A percentile compares a stretch with the other conserved stretches of the same genome.
These are phyloP conservation scores for Acrocephalus scirpaceus DNA, from an alignment of 2,797 vertebrate genomes.

Conservation along the genomic window DNA sequence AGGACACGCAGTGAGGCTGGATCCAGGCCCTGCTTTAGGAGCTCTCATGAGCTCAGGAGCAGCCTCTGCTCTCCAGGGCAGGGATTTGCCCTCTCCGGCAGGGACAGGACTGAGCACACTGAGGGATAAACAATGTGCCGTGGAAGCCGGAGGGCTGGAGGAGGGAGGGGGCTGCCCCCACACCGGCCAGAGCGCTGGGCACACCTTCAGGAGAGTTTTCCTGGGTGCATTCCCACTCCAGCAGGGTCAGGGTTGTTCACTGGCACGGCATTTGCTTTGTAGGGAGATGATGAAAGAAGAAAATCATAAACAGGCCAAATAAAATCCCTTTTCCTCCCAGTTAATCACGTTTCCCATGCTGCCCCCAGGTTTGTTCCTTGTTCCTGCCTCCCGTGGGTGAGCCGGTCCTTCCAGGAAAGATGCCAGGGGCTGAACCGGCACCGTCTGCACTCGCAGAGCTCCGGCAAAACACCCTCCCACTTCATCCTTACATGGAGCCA, in stretches of 20 bases:
- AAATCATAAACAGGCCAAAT: neutral
- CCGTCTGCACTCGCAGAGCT: neutral
- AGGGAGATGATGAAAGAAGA: neutral
- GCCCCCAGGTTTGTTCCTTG: neutral
- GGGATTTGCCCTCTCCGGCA: neutral
- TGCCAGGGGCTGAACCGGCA: neutral
- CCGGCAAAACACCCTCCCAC: neutral
- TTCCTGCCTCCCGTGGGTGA: neutral
- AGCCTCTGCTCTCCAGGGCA: neutral
- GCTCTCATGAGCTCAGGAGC: accelerated
- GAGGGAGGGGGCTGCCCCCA: neutral
- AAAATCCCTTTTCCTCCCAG: neutral
- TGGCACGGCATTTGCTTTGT: neutral
- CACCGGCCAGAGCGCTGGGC: accelerated
- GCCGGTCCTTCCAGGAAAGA: neutral
- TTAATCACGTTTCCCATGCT: neutral
- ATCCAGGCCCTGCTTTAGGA: neutral
- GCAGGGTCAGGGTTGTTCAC: neutral
- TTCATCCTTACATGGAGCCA: neutral
- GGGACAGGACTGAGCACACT: neutral
- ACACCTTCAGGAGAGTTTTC: neutral
- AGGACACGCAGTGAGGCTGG: accelerated
- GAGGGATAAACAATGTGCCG: accelerated
- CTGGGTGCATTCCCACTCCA: neutral
- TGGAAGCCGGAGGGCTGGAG: neutral